Conservation (phyloP, 1,140 invertebrate genomes). For the Listronotus oregonensis region DNA sequence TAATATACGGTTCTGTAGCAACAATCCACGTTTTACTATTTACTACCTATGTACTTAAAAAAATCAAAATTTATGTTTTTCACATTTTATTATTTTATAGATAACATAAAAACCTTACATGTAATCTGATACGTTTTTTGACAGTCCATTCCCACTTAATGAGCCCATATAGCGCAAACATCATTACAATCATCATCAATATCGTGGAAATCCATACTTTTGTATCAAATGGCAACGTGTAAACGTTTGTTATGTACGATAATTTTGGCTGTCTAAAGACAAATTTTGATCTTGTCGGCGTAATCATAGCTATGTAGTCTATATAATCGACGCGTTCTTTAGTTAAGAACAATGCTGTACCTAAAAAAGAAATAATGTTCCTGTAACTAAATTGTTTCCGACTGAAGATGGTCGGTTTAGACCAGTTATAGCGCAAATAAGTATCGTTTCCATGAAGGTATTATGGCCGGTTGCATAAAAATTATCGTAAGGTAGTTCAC, state of each 20-base stretch:
- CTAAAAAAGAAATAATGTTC: slow-evolving; percentile 43
- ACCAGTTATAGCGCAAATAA: too few relatives aligned
- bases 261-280: slow-evolving; percentile 70
- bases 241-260: slow-evolving; percentile 72
- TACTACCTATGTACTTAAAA: too few relatives aligned
- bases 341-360: slow-evolving; percentile 65
- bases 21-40: too few relatives aligned
- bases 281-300: slow-evolving; percentile 65
- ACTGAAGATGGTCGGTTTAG: too few relatives aligned
- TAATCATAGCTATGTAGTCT: slow-evolving; percentile 66
- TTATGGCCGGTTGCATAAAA: too few relatives aligned
- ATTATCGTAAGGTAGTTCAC: too few relatives aligned
- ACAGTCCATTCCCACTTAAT: slow-evolving; percentile 56
- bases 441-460: too few relatives aligned
- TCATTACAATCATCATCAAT: slow-evolving; percentile 58
- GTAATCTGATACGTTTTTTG: slow-evolving; percentile 13
- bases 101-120: not conserved
- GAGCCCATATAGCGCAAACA: slow-evolving; percentile 44
- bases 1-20: too few relatives aligned
- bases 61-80: too few relatives aligned
- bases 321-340: too few relatives aligned
- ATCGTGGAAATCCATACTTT: slow-evolving; percentile 64
- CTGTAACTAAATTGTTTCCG: too few relatives aligned
- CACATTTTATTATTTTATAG: too few relatives aligned
- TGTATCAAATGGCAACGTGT: slow-evolving; percentile 64